These are phyloP conservation scores for Piezodorus guildinii DNA, from an alignment of 1,140 invertebrate species.

Conservation along the genomic window DNA sequence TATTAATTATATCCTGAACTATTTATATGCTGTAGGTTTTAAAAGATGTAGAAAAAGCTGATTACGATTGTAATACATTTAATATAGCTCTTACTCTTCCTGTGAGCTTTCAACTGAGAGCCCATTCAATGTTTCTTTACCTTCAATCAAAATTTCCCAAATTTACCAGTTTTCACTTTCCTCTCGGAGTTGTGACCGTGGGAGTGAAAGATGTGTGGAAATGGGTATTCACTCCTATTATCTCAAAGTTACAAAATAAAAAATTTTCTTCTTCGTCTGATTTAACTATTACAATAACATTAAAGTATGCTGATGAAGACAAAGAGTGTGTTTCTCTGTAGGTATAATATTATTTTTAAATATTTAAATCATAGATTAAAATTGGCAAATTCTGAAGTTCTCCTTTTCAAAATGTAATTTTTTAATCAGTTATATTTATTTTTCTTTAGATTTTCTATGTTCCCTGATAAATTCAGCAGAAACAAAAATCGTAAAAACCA, in stretches of 20 bases:
- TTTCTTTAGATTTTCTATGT: background rate
- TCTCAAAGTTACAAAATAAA: constrained; percentile 37
- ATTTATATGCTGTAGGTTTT: constrained; percentile 32
- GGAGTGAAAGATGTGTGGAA: constrained; percentile 55
- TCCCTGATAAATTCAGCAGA: background rate
- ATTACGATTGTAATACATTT: constrained; percentile 39
- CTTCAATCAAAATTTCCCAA: constrained; percentile 31
- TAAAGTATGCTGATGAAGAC: constrained; percentile 39
- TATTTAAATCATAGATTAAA: too few relatives aligned
- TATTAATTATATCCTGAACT: background rate
- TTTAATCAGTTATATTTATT: constrained; percentile 2
- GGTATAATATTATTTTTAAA: constrained; percentile 30
- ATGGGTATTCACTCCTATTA: constrained; percentile 38
- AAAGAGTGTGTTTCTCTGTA: constrained; percentile 44
- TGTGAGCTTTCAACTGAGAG: constrained; percentile 33
- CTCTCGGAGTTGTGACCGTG: constrained; percentile 32
- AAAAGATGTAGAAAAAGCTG: constrained; percentile 30
- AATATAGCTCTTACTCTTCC: constrained; percentile 40
- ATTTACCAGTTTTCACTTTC: constrained; percentile 30
- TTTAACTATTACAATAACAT: constrained; percentile 41
- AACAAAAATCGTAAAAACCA: constrained; percentile 9
- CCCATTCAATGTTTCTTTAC: constrained; percentile 36
- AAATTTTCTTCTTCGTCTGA: constrained; percentile 38
- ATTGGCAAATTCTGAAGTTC: too few relatives aligned
- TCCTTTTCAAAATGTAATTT: background rate